These are phyloP conservation scores for Entomyzon cyanotis DNA, from an alignment of 2,113 vertebrate genomes.

Conservation along the genomic window DNA sequence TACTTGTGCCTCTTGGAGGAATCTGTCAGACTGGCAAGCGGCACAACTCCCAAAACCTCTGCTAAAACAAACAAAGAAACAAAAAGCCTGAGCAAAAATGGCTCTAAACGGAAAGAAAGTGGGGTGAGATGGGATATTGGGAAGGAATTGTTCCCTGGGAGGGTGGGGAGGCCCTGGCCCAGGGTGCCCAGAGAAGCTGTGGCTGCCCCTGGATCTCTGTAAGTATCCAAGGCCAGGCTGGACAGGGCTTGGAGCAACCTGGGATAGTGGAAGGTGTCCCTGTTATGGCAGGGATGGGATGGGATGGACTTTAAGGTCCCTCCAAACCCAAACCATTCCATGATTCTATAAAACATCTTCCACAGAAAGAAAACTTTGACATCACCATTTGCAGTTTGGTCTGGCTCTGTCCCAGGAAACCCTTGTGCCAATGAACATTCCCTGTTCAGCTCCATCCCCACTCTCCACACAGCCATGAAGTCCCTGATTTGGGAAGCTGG, in stretches of 20 bases:
- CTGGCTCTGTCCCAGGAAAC: not conserved
- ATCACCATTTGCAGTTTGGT: not conserved
- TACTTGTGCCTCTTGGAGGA: not conserved
- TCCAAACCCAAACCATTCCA: not conserved
- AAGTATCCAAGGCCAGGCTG: not conserved
- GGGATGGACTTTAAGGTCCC: fast-evolving
- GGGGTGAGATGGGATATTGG: not conserved
- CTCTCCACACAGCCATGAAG: not conserved
- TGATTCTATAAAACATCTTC: not conserved
- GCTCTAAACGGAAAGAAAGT: not conserved
- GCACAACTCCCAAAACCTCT: not conserved
- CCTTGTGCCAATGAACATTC: not conserved
- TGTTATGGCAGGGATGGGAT: not conserved
- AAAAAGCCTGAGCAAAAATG: not conserved
- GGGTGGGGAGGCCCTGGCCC: not conserved
- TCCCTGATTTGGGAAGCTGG: not conserved
- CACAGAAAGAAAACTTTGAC: not conserved
- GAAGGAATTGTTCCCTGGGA: not conserved
- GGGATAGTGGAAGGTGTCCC: not conserved
- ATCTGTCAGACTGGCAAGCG: not conserved
- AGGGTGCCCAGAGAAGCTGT: not conserved
- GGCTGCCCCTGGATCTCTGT: not conserved
- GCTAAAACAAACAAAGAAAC: not conserved
- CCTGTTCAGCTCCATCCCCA: not conserved
- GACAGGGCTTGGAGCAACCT: not conserved